Evolutionary conservation across 2,888 invertebrate genomes (phyloP).

Genomic region (Bombyx huttoni): DNA sequence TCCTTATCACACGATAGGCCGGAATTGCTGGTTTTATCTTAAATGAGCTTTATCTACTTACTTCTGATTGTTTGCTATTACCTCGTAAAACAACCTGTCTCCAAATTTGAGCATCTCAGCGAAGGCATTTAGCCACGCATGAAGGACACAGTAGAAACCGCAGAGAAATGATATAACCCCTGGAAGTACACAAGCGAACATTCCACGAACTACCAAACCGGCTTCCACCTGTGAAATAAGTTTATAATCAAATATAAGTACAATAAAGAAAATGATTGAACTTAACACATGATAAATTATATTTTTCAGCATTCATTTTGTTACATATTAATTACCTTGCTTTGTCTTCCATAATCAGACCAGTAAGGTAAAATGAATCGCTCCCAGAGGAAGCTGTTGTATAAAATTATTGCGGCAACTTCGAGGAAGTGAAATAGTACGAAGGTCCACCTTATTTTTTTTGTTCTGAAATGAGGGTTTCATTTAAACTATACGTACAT

Average conservation of each 20-base stretch:
- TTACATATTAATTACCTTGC: slow-evolving; percentile 20
- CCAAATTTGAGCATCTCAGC: slow-evolving; percentile 91
- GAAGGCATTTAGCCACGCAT: slow-evolving; percentile 92
- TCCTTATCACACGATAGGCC: too few species aligned
- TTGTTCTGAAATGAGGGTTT: slow-evolving; percentile 67
- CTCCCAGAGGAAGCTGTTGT: slow-evolving; percentile 85
- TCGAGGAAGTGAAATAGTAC: slow-evolving; percentile 81
- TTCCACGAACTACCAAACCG: slow-evolving; percentile 64
- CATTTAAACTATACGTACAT: too few species aligned
- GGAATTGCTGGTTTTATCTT: too few species aligned
- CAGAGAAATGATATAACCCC: slow-evolving; percentile 79
- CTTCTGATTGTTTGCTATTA: slow-evolving; percentile 9
- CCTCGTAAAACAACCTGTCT: slow-evolving; percentile 79
- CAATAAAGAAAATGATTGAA: too few species aligned
- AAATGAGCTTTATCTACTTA: neutral
- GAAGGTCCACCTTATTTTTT: slow-evolving; percentile 80
- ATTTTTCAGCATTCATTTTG: too few species aligned
- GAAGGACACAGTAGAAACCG: slow-evolving; percentile 89
- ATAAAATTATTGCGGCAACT: slow-evolving; percentile 84
- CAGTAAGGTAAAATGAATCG: slow-evolving; percentile 81
- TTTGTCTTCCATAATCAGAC: slow-evolving; percentile 74
- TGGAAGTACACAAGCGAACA: slow-evolving; percentile 83
- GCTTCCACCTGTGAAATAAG: slow-evolving; percentile 38
- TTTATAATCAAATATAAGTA: too few species aligned
- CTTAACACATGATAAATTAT: too few species aligned